These are phyloP conservation scores for Uloborus plumipes DNA, from an alignment of 2,888 invertebrate species.

Conservation along the genomic window DNA sequence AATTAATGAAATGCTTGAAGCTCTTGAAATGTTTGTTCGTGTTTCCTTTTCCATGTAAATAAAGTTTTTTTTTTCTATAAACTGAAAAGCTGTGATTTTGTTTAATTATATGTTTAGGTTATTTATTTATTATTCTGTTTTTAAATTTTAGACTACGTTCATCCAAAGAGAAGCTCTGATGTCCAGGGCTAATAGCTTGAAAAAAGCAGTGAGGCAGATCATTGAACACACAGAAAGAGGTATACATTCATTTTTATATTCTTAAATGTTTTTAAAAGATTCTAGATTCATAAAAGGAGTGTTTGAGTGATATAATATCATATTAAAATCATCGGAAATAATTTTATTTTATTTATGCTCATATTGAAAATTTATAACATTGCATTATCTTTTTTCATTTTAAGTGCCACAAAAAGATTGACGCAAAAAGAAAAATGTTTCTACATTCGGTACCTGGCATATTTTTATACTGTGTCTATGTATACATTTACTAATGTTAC, in stretches of 20 bases:
- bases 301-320: too few species aligned
- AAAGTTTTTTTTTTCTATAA: background rate
- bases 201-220: conserved; percentile 84
- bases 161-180: conserved; percentile 74
- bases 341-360: too few species aligned
- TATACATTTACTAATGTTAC: too few species aligned
- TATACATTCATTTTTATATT: conserved; percentile 9
- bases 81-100: background rate
- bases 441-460: too few species aligned
- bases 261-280: too few species aligned
- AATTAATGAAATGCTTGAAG: background rate
- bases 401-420: too few species aligned
- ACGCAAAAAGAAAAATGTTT: too few species aligned
- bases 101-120: background rate
- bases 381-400: too few species aligned
- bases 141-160: conserved; percentile 68
- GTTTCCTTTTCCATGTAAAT: background rate
- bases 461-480: too few species aligned
- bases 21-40: background rate
- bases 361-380: too few species aligned
- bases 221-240: conserved; percentile 84
- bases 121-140: background rate
- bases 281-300: too few species aligned
- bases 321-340: too few species aligned
- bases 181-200: conserved; percentile 84